Conservation (phyloP, 2,113 vertebrate genomes). For the Chaenocephalus aceratus region DNA sequence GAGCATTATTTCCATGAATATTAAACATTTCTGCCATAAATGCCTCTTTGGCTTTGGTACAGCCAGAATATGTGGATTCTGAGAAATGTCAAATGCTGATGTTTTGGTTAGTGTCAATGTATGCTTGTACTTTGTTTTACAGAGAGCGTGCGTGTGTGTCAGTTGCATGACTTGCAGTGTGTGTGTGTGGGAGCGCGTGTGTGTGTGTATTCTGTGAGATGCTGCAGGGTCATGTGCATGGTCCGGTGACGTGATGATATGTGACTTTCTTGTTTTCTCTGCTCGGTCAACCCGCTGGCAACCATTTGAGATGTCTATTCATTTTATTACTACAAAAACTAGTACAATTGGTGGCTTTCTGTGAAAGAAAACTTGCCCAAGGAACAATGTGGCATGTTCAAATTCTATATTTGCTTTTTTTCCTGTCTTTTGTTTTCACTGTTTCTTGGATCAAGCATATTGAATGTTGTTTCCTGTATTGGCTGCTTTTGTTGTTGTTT, state of each 20-base stretch:
- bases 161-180: neutral
- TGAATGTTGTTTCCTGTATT: conserved; percentile 70
- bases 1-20: conserved; percentile 53
- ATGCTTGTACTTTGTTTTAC: conserved; percentile 64
- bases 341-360: conserved; percentile 76
- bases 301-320: conserved; percentile 67
- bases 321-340: conserved; percentile 74
- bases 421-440: conserved; percentile 23
- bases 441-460: conserved; percentile 69
- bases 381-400: conserved; percentile 76
- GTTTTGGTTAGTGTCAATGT: conserved; percentile 62
- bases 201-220: conserved; percentile 49
- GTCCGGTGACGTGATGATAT: conserved; percentile 68
- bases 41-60: conserved; percentile 75
- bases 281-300: conserved; percentile 69
- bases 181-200: neutral
- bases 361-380: conserved; percentile 75
- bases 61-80: conserved; percentile 60
- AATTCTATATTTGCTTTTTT: conserved; percentile 62
- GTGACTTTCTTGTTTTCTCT: conserved; percentile 63
- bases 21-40: conserved; percentile 70
- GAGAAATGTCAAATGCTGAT: conserved; percentile 68
- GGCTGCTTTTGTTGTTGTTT: conserved; percentile 74
- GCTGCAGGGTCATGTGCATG: conserved; percentile 74
- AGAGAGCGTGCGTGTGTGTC: conserved; percentile 7